These are phyloP conservation scores for Cryptus viduatorius DNA, from an alignment of 2,888 invertebrate species.

Conservation along the genomic window DNA sequence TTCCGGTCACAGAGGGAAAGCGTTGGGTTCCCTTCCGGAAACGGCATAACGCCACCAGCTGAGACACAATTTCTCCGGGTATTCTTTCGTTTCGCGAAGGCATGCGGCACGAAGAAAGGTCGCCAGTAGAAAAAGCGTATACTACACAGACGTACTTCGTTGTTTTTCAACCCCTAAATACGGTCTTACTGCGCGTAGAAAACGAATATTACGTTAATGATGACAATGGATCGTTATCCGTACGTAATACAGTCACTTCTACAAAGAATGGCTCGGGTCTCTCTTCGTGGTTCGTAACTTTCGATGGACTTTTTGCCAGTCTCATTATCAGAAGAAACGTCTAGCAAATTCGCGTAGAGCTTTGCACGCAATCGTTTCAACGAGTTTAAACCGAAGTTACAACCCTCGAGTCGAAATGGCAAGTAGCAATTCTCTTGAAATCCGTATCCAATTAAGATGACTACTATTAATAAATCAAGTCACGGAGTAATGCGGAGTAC, in stretches of 20 bases:
- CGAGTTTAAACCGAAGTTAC: constrained; percentile 41
- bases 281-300: constrained; percentile 13
- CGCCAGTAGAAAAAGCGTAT: too few species aligned
- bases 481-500: neutral
- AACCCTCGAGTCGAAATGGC: constrained; percentile 14
- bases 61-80: neutral
- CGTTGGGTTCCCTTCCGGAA: neutral
- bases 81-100: neutral
- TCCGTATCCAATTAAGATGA: constrained; percentile 53
- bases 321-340: neutral
- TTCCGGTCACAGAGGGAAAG: neutral
- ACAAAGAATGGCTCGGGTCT: neutral
- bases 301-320: constrained; percentile 30
- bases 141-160: too few species aligned
- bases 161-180: too few species aligned
- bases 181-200: neutral
- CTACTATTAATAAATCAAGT: constrained; percentile 26
- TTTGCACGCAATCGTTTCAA: constrained; percentile 46
- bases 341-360: constrained; percentile 20
- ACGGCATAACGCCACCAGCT: neutral
- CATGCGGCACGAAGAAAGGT: neutral
- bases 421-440: constrained; percentile 35
- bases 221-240: too few species aligned
- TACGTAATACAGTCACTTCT: neutral
- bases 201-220: neutral